Evolutionary conservation across 1,140 invertebrate genomes (phyloP), one percentile per base, ranked within the genome.

Genomic region (Venustaconcha ellipsiformis): DNA sequence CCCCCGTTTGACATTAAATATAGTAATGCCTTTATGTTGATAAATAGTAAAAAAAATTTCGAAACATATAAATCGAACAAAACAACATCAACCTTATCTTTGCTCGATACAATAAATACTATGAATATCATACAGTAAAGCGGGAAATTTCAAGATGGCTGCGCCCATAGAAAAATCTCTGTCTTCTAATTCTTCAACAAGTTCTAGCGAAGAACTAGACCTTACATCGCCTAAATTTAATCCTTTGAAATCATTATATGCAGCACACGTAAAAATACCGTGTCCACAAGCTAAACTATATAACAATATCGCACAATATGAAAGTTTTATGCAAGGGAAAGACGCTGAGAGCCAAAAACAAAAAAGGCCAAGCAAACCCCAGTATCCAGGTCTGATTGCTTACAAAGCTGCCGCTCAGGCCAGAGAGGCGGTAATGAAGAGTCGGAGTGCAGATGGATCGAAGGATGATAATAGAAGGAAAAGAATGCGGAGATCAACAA

Each of bases 251-350:
- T 83, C 82, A 23, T 68, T 86, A 6, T 83, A 83, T 73, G 74
- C 79, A 3, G 67, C 67, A 26, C 48, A 75, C 26, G 62, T 71
- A 12, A 4, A 58, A 57, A 59, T 84, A 57, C 82, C 80, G 20
- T 75, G 62, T 67, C 67, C 75, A 78, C 65, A 81, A 30, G 79
- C 73, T 70, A 70, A 68, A 23, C 73, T 71, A 48, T 83, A 80
- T 72, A 80, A 84, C 63, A 86, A 84, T 78, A 26, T 86, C 3
- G 80, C 83, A 26, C 76, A 83, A 78, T 86, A 79, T 79, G 80
- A 83, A 74, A 81, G 74, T 57, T 76, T 58, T 57, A 60, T 78
- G 57, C 14, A 79, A 65, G 70, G 74, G 26, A 75, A 82, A 76
- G 69, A 69, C 66, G 60, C 60, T 14, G 37, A 70, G 26, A 30